Evolutionary conservation across 1,140 invertebrate species (phyloP).

Genomic region (Brachionus koreanus): DNA sequence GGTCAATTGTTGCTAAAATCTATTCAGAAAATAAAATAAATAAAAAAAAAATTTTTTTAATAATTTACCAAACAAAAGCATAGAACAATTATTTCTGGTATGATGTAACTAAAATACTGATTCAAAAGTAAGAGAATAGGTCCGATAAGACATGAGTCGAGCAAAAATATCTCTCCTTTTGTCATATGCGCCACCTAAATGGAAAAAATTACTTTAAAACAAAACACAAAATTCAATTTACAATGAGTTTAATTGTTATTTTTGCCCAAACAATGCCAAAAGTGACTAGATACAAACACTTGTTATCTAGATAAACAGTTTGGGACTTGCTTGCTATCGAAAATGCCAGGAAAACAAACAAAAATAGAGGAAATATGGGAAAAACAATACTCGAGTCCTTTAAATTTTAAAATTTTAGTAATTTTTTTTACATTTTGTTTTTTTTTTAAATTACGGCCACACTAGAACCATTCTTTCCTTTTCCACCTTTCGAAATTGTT

Average conservation of each 20-base stretch:
- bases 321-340: conserved; percentile 89
- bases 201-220: conserved; percentile 63
- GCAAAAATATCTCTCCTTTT: conserved; percentile 92
- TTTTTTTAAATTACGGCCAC: conserved; percentile 72
- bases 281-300: conserved; percentile 82
- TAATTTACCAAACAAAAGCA: conserved; percentile 71
- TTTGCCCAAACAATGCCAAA: conserved; percentile 93
- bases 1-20: conserved; percentile 2
- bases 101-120: conserved; percentile 92
- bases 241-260: conserved; percentile 91
- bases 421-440: neutral
- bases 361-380: conserved; percentile 84
- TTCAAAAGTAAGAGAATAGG: conserved; percentile 90
- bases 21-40: neutral
- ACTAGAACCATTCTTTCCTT: conserved; percentile 93
- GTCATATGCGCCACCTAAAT: conserved; percentile 94
- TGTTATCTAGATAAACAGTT: conserved; percentile 83
- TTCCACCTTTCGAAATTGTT: conserved; percentile 78
- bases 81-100: conserved; percentile 82
- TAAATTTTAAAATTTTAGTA: conserved; percentile 48
- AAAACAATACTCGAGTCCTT: conserved; percentile 96
- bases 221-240: conserved; percentile 61
- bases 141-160: conserved; percentile 84
- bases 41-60: neutral
- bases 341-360: conserved; percentile 82